These are phyloP conservation scores for Nibea albiflora DNA, from an alignment of 2,113 vertebrate genomes.

Conservation along the genomic window DNA sequence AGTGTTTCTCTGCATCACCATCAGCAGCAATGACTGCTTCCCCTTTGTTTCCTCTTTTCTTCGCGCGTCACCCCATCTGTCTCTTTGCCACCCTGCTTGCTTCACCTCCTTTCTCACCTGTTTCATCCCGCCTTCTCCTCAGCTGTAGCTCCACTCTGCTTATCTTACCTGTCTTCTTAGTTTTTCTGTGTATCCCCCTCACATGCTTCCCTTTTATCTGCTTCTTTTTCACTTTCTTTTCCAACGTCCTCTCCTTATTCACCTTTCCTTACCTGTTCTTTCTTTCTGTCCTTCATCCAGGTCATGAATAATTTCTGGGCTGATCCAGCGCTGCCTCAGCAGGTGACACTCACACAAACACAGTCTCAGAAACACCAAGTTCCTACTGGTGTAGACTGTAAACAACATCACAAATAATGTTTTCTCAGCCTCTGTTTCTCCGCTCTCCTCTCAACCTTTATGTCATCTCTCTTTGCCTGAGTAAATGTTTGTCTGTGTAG, in stretches of 20 bases:
- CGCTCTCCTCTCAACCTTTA: conserved; percentile 28
- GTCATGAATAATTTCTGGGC: conserved; percentile 65
- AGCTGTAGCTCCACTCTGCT: neutral
- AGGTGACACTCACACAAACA: conserved; percentile 55
- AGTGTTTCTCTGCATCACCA: conserved; percentile 35
- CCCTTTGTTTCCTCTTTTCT: conserved; percentile 13
- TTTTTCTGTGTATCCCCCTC: neutral
- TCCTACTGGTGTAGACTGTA: conserved; percentile 17
- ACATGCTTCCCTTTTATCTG: neutral
- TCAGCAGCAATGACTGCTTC: conserved; percentile 8
- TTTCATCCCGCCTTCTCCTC: conserved; percentile 26
- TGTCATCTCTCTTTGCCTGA: conserved; percentile 28
- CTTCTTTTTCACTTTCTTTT: neutral
- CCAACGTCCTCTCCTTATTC: conserved; percentile 2
- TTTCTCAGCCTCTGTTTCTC: conserved; percentile 21
- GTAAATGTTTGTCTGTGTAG: conserved; percentile 62
- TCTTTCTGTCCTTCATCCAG: conserved; percentile 43
- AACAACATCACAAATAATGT: conserved; percentile 51
- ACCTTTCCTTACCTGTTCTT: conserved; percentile 12
- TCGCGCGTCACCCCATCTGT: conserved; percentile 16
- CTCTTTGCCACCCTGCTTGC: neutral
- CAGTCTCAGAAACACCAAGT: conserved; percentile 8
- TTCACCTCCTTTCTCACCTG: conserved; percentile 34
- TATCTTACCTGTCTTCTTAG: neutral
- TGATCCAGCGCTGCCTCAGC: conserved; percentile 37